A percentile compares a stretch with the other conserved stretches of the same genome.
These are phyloP conservation scores for Tachysurus vachellii DNA, from an alignment of 2,113 vertebrate species.

Conservation along the genomic window DNA sequence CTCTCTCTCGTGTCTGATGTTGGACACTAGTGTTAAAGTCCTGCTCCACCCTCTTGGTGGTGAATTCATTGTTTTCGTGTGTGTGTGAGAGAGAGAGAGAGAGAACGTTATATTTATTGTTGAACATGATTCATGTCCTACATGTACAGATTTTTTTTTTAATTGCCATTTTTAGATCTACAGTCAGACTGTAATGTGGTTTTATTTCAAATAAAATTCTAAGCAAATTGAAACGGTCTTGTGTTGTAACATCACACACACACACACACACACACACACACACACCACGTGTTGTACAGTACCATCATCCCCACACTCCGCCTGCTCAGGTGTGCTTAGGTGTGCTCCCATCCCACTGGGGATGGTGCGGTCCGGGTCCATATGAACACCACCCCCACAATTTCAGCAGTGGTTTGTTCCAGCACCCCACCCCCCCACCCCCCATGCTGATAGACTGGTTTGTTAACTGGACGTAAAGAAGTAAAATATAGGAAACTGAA, in stretches of 20 bases:
- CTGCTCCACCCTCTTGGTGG: background rate
- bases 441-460: too few species aligned
- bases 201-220: constrained; percentile 69
- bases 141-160: constrained; percentile 30
- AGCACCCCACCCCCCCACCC: too few species aligned
- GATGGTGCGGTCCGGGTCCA: too few species aligned
- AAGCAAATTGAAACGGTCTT: constrained; percentile 54
- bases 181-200: constrained; percentile 65
- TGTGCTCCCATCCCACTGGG: too few species aligned
- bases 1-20: background rate
- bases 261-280: background rate
- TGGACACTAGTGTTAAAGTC: background rate
- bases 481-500: background rate
- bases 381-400: too few species aligned
- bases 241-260: background rate
- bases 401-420: too few species aligned
- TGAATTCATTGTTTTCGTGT: background rate
- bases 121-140: constrained; percentile 69
- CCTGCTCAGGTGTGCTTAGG: too few species aligned
- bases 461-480: too few species aligned
- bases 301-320: too few species aligned
- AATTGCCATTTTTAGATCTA: constrained; percentile 52
- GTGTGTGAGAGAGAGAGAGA: background rate
- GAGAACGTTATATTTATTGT: constrained; percentile 64
- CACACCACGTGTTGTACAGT: too few species aligned